Base-by-base conservation (phyloP, 1,140 invertebrate genomes). In the Armadillidium nasatum region DNA sequence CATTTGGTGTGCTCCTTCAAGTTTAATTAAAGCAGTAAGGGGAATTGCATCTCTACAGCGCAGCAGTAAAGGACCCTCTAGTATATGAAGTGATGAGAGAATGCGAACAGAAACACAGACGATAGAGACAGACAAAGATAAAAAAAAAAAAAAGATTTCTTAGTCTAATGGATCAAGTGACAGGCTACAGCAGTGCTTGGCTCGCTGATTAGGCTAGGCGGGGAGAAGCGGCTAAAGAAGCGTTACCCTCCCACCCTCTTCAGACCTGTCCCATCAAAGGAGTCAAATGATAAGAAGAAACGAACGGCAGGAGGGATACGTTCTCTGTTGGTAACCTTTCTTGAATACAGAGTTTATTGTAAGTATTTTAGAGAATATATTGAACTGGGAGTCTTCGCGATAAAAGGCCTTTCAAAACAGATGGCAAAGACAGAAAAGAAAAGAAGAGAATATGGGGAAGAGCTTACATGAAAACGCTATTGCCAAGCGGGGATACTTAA, bases 141-240 rank as follows among this genome's bases (percentile, higher is more conserved):
- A 19, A 71, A 11, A n/a, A 11, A 33, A 22, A 43, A 15, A 44
- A 15, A 15, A 0, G 23, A 33, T 74, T 69, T 68, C 76, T 73
- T 73, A 72, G 76, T 75, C 76, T 73, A 72, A 73, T 78, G 74
- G 76, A 60, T 60, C 73, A 73, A 74, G 76, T 73, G 69, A 72
- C 67, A 66, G 44, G 76, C 46, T 15, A 19, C 22, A 69, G 68
- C 72, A 69, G 45, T 15, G 71, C 11, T 22, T 10, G 44, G 44
- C 23, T 19, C 44, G 23, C 50, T 60, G 50, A 60, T 60, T 60
- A 60, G 50, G 50, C 50, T 60, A 60, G 19, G 50, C 50, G 50
- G 21, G 66, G 66, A 50, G 9, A 21, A n/a, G 74, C 22, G 44
- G 74, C 19, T 15, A 33, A 68, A 71, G 67, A 50, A 44, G 23